phyloP scores from a whole-genome alignment of 2,888 invertebrate species.

The Netelia melanura region DNA sequence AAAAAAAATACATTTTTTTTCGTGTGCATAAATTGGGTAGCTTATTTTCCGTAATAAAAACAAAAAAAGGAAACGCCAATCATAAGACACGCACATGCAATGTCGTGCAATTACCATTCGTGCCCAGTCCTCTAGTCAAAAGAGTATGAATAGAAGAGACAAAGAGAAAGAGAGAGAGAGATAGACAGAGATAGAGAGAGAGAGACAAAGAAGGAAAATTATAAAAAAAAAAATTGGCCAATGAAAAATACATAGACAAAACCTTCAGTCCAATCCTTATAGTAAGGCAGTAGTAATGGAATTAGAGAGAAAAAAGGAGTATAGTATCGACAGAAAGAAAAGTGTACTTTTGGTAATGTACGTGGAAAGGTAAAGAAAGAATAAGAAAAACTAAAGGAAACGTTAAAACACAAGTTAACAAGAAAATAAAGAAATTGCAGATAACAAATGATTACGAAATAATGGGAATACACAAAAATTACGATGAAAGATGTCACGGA shows the following conservation, averaged over 20 bases:
- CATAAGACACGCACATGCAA: conserved; percentile 67
- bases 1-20: conserved; percentile 24
- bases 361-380: conserved; percentile 60
- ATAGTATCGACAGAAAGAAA: conserved; percentile 68
- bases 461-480: conserved; percentile 68
- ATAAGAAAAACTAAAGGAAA: conserved; percentile 38
- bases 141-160: conserved; percentile 58
- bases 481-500: conserved; percentile 69
- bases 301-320: conserved; percentile 76
- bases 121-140: conserved; percentile 68
- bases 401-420: conserved; percentile 46
- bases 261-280: conserved; percentile 84
- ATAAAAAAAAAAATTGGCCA: conserved; percentile 75
- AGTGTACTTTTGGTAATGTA: conserved; percentile 61
- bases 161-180: conserved; percentile 64
- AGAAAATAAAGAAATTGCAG: conserved; percentile 63
- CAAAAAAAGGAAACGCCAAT: conserved; percentile 7
- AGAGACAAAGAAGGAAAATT: conserved; percentile 67
- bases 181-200: conserved; percentile 62
- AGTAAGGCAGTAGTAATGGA: conserved; percentile 83
- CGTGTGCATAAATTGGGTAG: conserved; percentile 32
- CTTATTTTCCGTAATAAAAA: conserved; percentile 26
- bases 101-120: conserved; percentile 73
- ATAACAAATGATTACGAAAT: conserved; percentile 63
- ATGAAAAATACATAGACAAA: conserved; percentile 81